These are phyloP conservation scores for Drosophila seguyi DNA, from an alignment of 1,140 invertebrate genomes.

Conservation along the genomic window DNA sequence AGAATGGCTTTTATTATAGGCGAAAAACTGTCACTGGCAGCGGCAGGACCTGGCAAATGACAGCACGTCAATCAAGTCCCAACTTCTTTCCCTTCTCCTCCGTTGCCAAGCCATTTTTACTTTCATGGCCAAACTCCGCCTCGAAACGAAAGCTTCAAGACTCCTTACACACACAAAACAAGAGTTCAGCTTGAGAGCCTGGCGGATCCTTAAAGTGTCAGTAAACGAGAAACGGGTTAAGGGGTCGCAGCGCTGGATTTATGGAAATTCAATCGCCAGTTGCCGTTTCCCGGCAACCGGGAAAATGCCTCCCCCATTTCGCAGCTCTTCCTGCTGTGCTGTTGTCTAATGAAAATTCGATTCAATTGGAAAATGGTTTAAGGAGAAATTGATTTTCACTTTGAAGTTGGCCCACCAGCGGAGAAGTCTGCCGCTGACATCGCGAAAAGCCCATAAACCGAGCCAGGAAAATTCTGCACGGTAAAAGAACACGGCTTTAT, in stretches of 20 bases:
- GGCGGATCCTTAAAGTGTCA: conserved; percentile 63
- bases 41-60: conserved; percentile 47
- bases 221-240: conserved; percentile 58
- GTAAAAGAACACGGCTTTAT: not conserved
- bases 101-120: conserved; percentile 29
- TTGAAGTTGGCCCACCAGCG: conserved; percentile 51
- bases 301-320: conserved; percentile 1
- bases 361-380: conserved; percentile 71
- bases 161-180: conserved; percentile 13
- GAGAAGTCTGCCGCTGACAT: conserved; percentile 60
- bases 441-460: conserved; percentile 9
- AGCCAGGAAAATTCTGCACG: not conserved
- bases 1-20: conserved; percentile 34
- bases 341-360: conserved; percentile 75
- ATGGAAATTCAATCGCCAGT: conserved; percentile 61
- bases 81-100: not conserved
- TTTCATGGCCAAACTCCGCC: conserved; percentile 38
- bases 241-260: conserved; percentile 27
- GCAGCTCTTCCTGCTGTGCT: conserved; percentile 37
- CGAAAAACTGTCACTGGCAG: conserved; percentile 40
- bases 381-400: conserved; percentile 75
- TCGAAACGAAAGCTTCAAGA: conserved; percentile 5
- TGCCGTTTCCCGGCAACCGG: conserved; percentile 34
- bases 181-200: conserved; percentile 34
- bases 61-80: conserved; percentile 65